Conservation (phyloP, 64 coral and sea anemone species). For the Montipora cactus region DNA sequence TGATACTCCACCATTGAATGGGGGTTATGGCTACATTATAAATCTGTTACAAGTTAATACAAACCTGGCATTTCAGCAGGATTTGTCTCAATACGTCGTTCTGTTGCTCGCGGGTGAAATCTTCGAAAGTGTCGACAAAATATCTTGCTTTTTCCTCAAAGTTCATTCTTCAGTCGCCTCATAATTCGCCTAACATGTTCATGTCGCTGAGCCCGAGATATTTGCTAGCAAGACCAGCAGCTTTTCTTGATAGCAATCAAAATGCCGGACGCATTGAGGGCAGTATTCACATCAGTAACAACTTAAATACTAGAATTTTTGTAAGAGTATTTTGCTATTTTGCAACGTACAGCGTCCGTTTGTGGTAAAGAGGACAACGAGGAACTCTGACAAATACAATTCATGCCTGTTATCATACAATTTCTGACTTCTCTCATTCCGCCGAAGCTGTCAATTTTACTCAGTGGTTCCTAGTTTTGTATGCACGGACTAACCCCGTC, state of each 20-base stretch:
- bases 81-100: slow-evolving; percentile 54
- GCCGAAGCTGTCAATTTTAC: not conserved
- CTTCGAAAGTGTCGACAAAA: slow-evolving; percentile 48
- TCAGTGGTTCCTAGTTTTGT: not conserved
- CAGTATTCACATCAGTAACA: no score
- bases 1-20: no score
- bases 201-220: not conserved
- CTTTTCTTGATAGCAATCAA: not conserved
- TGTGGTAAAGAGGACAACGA: not conserved
- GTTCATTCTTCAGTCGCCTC: not conserved
- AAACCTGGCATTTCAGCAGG: slow-evolving; percentile 66
- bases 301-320: no score
- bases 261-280: not conserved
- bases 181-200: not conserved
- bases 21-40: no score
- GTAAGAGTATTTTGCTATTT: no score
- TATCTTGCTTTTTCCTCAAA: slow-evolving; percentile 41
- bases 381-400: not conserved
- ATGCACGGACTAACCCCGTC: not conserved
- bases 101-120: slow-evolving; percentile 65
- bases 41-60: no score
- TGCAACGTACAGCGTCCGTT: no score
- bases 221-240: not conserved
- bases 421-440: not conserved
- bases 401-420: not conserved